phyloP scores from a whole-genome alignment of 2,797 vertebrate genomes.

The Mionectes olivaceus region DNA sequence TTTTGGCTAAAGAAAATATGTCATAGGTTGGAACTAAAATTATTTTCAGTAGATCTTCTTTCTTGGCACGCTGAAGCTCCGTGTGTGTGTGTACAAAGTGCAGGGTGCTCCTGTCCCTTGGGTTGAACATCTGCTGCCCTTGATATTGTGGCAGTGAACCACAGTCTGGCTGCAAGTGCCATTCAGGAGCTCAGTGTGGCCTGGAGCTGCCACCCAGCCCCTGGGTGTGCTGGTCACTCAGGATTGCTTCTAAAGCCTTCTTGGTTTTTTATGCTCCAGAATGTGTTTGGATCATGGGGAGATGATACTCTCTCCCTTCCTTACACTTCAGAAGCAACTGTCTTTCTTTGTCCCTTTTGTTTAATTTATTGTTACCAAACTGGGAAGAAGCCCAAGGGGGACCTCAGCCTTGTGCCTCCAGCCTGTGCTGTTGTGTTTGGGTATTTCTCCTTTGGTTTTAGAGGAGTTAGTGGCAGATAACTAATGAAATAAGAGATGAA shows the following conservation, averaged over 20 bases:
- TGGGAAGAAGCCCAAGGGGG: background rate
- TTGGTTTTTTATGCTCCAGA: background rate
- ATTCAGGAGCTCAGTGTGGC: background rate
- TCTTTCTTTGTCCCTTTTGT: background rate
- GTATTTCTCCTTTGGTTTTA: background rate
- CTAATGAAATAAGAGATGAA: background rate
- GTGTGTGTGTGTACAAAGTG: background rate
- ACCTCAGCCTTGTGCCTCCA: background rate
- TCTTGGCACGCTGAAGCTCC: background rate
- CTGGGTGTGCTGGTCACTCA: background rate
- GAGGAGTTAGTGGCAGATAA: background rate
- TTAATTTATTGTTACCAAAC: background rate
- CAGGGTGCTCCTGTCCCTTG: background rate
- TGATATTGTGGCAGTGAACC: background rate
- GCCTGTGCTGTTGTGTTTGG: background rate
- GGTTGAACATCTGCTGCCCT: background rate
- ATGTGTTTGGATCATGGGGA: background rate
- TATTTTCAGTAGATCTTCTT: background rate
- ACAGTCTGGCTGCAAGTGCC: background rate
- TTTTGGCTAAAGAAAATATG: background rate
- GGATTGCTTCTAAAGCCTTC: background rate
- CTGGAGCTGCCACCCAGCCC: background rate
- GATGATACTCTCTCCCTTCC: background rate
- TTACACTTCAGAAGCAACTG: background rate
- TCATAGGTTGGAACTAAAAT: background rate